These are phyloP conservation scores for Mormyrus hasselquistii DNA, from an alignment of 2,797 vertebrate species.

Conservation along the genomic window DNA sequence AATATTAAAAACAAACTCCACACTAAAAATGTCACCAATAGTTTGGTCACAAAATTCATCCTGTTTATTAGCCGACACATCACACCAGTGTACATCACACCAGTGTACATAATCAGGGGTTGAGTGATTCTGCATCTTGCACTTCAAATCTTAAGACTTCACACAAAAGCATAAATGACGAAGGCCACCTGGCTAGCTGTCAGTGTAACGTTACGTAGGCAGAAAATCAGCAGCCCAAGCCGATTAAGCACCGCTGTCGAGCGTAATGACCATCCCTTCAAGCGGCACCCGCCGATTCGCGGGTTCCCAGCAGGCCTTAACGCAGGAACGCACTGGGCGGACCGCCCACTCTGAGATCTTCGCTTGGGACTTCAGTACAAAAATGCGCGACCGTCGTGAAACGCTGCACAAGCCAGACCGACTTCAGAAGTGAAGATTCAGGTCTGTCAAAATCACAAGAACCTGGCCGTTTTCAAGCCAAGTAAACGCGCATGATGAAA, in stretches of 20 bases:
- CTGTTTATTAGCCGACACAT: background rate
- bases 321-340: background rate
- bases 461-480: background rate
- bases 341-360: background rate
- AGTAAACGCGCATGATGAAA: background rate
- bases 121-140: background rate
- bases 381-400: background rate
- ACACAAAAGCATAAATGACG: background rate
- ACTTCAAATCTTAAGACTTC: background rate
- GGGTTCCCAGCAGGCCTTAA: background rate
- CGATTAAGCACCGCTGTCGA: background rate
- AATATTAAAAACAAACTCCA: background rate
- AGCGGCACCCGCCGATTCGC: background rate
- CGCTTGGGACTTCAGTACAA: background rate
- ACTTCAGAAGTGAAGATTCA: background rate
- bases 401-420: background rate
- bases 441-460: background rate
- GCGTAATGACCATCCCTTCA: background rate
- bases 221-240: background rate
- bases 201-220: background rate
- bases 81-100: background rate
- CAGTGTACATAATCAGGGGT: background rate
- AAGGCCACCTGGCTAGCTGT: background rate
- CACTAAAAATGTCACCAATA: background rate
- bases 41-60: background rate